These are phyloP conservation scores for Melanotaenia trifasciata DNA, from an alignment of 2,797 vertebrate species.

Conservation along the genomic window DNA sequence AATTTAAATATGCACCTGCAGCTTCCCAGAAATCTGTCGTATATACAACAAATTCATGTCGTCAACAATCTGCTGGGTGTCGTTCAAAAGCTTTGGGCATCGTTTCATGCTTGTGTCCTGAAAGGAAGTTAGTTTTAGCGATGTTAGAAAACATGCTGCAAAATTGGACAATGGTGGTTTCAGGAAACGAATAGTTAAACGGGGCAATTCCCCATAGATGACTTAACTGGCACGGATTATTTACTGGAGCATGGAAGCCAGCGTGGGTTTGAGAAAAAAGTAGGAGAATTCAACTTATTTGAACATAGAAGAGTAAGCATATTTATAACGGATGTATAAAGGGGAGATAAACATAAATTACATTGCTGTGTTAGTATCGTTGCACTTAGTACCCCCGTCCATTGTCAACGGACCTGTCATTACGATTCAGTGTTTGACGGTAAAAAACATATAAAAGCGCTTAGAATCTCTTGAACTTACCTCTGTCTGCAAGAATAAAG, in stretches of 20 bases:
- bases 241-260: background rate
- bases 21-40: conserved; percentile 69
- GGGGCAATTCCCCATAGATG: conserved; percentile 3
- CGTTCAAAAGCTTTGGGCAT: conserved; percentile 55
- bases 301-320: background rate
- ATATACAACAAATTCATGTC: conserved; percentile 68
- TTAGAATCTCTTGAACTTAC: conserved; percentile 46
- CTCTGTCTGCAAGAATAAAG: conserved; percentile 76
- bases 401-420: conserved; percentile 12
- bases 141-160: conserved; percentile 8
- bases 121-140: conserved; percentile 42
- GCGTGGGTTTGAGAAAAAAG: background rate
- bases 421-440: background rate
- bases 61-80: conserved; percentile 61
- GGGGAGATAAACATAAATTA: background rate
- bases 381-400: conserved; percentile 33
- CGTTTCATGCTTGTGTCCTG: conserved; percentile 59
- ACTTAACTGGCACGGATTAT: background rate
- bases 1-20: conserved; percentile 53
- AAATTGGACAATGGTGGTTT: conserved; percentile 30
- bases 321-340: background rate
- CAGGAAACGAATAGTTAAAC: conserved; percentile 7
- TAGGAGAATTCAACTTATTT: background rate
- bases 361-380: background rate
- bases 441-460: background rate